These are phyloP conservation scores for Cephus pygmeus DNA, from an alignment of 2,888 invertebrate species.

Conservation along the genomic window DNA sequence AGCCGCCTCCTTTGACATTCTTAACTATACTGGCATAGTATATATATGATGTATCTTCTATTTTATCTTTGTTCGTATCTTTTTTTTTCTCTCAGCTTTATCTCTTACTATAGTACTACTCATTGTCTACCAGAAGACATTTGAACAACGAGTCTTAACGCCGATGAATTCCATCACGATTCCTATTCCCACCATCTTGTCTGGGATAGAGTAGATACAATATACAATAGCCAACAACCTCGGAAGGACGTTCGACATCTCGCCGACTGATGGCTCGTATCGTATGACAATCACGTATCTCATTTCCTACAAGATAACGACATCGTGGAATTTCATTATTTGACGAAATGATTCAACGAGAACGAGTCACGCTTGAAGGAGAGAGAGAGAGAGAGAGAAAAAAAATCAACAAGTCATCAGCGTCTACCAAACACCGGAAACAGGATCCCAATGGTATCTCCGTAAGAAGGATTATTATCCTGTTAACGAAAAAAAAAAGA, in stretches of 20 bases:
- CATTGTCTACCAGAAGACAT: slow-evolving; percentile 19
- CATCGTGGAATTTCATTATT: slow-evolving; percentile 47
- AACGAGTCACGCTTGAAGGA: not conserved
- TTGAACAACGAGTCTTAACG: slow-evolving; percentile 27
- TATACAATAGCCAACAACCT: slow-evolving; percentile 27
- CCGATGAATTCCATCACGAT: slow-evolving; percentile 47
- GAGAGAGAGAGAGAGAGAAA: not conserved
- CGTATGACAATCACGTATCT: slow-evolving; percentile 50
- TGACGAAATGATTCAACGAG: slow-evolving; percentile 16
- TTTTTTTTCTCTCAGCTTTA: not conserved
- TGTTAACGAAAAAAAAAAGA: not conserved
- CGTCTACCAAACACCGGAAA: not conserved
- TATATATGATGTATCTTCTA: not conserved
- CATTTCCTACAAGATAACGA: slow-evolving; percentile 54
- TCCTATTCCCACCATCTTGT: slow-evolving; percentile 44
- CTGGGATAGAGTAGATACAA: slow-evolving; percentile 11
- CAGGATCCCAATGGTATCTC: not conserved
- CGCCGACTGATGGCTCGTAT: slow-evolving; percentile 11
- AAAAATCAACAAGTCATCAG: slow-evolving; percentile 1
- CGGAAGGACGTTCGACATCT: slow-evolving; percentile 31
- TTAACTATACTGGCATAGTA: not conserved
- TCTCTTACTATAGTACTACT: slow-evolving; percentile 16
- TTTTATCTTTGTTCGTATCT: not conserved
- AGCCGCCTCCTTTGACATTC: not conserved
- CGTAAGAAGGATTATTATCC: not conserved